Evolutionary conservation across 2,113 vertebrate species (phyloP).

Genomic region (Lampris megalopsis): DNA sequence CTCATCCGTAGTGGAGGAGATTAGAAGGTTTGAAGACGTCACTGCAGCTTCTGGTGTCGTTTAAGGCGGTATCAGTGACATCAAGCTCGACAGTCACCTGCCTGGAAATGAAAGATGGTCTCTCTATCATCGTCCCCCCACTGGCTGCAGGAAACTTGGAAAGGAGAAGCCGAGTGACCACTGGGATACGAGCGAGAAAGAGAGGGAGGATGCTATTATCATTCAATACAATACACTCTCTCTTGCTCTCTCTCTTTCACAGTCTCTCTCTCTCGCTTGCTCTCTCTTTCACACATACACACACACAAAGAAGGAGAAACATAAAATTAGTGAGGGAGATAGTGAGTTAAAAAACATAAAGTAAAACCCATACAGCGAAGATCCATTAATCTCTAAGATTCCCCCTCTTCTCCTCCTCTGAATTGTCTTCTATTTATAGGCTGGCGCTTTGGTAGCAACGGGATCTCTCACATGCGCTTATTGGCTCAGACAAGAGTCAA

Average conservation of each 20-base stretch:
- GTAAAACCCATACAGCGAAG: constrained; percentile 60
- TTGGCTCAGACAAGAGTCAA: constrained; percentile 59
- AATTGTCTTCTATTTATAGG: constrained; percentile 76
- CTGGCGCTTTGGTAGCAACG: constrained; percentile 39
- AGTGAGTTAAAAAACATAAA: constrained; percentile 49
- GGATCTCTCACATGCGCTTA: constrained; percentile 51
- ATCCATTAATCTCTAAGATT: constrained; percentile 70
- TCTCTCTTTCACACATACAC: background rate
- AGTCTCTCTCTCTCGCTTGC: too few relatives aligned
- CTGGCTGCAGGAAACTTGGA: too few relatives aligned
- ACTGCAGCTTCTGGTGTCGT: background rate
- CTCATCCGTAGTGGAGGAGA: background rate
- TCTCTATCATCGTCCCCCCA: too few relatives aligned
- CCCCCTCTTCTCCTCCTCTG: constrained; percentile 43
- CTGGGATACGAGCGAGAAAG: too few relatives aligned
- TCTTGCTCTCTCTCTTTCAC: too few relatives aligned
- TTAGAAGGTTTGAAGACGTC: constrained; percentile 13
- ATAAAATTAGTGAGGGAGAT: constrained; percentile 27
- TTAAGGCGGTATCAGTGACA: too few relatives aligned
- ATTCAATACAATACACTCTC: too few relatives aligned
- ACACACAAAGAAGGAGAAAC: constrained; percentile 15
- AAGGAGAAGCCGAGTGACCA: too few relatives aligned
- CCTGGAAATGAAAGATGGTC: background rate
- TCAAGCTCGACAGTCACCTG: background rate
- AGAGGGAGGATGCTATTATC: too few relatives aligned